Evolutionary conservation across 2,797 vertebrate species (phyloP), one percentile per base, ranked within the genome.

Genomic region (Chloroceryle inda): DNA sequence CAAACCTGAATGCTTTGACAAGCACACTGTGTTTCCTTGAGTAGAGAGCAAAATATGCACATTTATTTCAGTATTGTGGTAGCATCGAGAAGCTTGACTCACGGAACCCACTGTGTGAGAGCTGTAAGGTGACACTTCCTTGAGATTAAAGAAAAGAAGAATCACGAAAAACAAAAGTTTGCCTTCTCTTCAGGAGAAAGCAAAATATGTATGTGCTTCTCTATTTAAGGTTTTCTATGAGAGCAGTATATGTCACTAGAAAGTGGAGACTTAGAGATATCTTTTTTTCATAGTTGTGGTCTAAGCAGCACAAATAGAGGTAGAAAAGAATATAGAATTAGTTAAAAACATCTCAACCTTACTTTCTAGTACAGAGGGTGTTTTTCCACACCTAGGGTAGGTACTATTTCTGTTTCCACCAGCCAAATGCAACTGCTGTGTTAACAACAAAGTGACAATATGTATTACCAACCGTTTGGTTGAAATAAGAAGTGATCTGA

Each of bases 401-500:
- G 80, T 78, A 61, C 7, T 66, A 1, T 49, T 91, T 81, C 44
- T 67, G 16, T 90, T 73, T 72, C 56, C 68, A 78, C 16, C 71
- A 79, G 63, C 64, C 85, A 88, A 82, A 92, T 47, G n/a, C 77
- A 93, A 56, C 71, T 50, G 52, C 80, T 61, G 13, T 38, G 9
- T 59, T 88, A 82, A 74, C 63, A 81, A 31, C 94, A 64, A 50
- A 90, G 71, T 96, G 95, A 82, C 94, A 96, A 61, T 11, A 23
- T 74, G 7, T 53, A 29, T 96, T 96, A 95, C 0, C 0, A 88
- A 73, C 81, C 59, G 42, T 71, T 95, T 73, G 38, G 59, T 67
- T 85, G 78, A 92, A 97, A 97, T 64, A 74, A 92, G 88, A 96
- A 96, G 79, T 89, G 95, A 96, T 94, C 56, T 74, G 89, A 93